Evolutionary conservation across 1,140 invertebrate genomes (phyloP), one percentile per base, ranked within the genome.

Genomic region (Aphidius ervi): DNA sequence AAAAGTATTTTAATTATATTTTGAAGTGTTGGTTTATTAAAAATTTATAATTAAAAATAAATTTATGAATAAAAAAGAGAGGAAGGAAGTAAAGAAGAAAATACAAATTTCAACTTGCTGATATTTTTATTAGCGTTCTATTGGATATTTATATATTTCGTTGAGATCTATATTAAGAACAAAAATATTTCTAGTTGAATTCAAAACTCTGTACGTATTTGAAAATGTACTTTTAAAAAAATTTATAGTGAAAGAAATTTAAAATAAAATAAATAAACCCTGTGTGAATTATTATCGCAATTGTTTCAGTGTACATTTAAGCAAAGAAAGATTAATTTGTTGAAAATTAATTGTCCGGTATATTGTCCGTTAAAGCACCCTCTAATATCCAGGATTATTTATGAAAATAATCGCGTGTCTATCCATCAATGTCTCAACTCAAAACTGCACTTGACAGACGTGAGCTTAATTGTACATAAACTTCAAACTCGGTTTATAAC

Each of bases 121-220:
- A 71, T 69, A 65, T 70, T 66, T 70, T 71, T 70, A 68, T 69
- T 68, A 1, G 61, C 61, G 58, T 55, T n/a, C 47, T 59, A 47
- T 52, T 47, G 62, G 56, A 53, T 60, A 66, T 70, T 67, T 70
- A 67, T 68, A 69, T 56, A 46, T 47, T 31, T 31, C 23, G 23
- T 31, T 39, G 37, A 45, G 56, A 56, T 56, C 65, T 73, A 71
- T 72, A 70, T 68, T 40, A 55, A 63, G 67, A 67, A 71, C 62
- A 46, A 68, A 52, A 72, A 67, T 67, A 70, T 71, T 70, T 67
- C 59, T 57, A 49, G 61, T 65, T 58, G 49, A 65, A 31, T 31
- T 31, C 2, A 31, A 31, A 31, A 31, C 16, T 16, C 16, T 16
- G 16, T 16, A 31, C 23, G 23, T 31, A 31, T 31, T 31, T 31